Evolutionary conservation across 2,888 invertebrate genomes (phyloP).

Genomic region (Alitta virens): DNA sequence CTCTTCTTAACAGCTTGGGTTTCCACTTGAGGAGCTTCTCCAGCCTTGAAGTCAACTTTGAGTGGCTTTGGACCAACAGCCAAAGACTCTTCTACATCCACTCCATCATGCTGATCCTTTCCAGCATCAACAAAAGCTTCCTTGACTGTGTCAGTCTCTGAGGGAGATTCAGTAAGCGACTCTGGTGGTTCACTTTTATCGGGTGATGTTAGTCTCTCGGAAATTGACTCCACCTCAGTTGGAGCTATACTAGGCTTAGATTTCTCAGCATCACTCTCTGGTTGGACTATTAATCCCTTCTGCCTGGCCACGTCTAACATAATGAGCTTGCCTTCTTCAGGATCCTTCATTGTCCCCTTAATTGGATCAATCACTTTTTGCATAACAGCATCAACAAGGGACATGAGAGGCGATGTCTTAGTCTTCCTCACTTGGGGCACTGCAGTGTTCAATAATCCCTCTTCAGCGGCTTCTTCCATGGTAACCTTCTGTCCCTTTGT

Average conservation of each 20-base stretch:
- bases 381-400: constrained; percentile 77
- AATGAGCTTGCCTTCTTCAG: constrained; percentile 71
- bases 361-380: constrained; percentile 77
- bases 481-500: constrained; percentile 78
- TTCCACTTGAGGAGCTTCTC: neutral
- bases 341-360: constrained; percentile 79
- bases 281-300: constrained; percentile 66
- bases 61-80: neutral
- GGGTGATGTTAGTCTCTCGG: no score
- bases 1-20: no score
- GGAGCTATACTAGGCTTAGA: neutral
- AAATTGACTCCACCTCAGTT: neutral
- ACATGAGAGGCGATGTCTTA: constrained; percentile 73
- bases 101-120: no score
- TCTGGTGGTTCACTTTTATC: no score
- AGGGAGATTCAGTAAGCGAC: no score
- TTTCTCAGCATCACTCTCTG: neutral
- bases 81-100: no score
- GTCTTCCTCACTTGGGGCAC: constrained; percentile 24
- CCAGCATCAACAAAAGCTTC: neutral
- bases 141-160: constrained; percentile 11
- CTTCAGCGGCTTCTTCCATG: constrained; percentile 72
- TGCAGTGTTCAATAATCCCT: constrained; percentile 51
- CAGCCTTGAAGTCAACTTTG: neutral
- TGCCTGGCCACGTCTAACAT: constrained; percentile 67